Conservation (phyloP, 2,888 invertebrate genomes). For the Ernsta delagoae region DNA sequence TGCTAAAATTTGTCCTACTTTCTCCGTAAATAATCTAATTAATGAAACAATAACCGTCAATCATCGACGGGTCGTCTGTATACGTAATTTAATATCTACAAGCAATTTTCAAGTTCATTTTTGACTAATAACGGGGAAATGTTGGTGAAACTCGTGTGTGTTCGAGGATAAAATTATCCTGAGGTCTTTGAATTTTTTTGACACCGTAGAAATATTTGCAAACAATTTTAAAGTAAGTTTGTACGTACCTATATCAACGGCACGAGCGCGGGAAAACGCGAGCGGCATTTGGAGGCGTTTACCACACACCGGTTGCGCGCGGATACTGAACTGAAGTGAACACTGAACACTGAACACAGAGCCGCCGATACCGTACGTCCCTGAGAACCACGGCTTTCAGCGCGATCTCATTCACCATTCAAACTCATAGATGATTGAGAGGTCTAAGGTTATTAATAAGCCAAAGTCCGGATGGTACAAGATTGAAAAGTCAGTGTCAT, state of each 20-base stretch:
- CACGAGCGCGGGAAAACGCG: slow-evolving; percentile 47
- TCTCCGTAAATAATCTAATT: slow-evolving; percentile 10
- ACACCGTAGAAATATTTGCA: background rate
- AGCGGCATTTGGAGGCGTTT: slow-evolving; percentile 58
- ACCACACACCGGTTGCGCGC: slow-evolving; percentile 66
- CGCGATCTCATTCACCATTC: slow-evolving; percentile 49
- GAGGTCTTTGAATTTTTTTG: background rate
- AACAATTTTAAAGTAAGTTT: slow-evolving; percentile 16
- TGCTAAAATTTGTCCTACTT: background rate
- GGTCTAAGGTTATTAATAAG: background rate
- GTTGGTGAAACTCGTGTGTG: too few relatives aligned
- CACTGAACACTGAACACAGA: slow-evolving; percentile 56
- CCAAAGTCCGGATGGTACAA: background rate
- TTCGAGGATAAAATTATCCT: background rate
- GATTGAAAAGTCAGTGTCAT: too few relatives aligned
- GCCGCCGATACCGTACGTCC: background rate
- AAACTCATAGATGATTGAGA: background rate
- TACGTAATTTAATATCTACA: slow-evolving; percentile 5
- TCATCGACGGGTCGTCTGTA: slow-evolving; percentile 5
- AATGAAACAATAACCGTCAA: slow-evolving; percentile 12
- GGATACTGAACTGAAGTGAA: too few relatives aligned
- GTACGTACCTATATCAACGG: slow-evolving; percentile 62
- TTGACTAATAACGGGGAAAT: background rate
- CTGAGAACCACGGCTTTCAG: slow-evolving; percentile 47
- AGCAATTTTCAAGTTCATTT: background rate